Conservation (phyloP, 2,113 vertebrate genomes). For the Ammospiza nelsoni region DNA sequence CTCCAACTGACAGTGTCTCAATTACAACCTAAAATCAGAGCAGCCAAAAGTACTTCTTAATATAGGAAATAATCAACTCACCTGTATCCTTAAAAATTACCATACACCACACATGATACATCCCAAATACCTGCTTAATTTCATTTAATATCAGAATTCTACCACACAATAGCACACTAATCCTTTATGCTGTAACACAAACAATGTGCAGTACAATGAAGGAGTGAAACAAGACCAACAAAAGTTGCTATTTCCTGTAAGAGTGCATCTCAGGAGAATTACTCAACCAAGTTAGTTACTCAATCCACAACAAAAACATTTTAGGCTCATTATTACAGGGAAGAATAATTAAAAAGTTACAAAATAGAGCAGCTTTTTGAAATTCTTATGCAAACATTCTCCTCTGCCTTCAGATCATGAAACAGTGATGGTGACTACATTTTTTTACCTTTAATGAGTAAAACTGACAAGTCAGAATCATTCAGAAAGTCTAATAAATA, state of each 20-base stretch:
- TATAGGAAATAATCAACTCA: background rate
- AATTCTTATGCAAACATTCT: background rate
- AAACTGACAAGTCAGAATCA: background rate
- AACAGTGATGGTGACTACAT: background rate
- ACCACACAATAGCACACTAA: background rate
- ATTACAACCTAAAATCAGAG: constrained; percentile 87
- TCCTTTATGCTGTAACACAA: background rate
- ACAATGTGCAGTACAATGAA: rapidly evolving
- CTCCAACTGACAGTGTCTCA: constrained; percentile 97
- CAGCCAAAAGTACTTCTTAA: background rate
- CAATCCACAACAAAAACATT: background rate
- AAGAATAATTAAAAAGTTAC: background rate
- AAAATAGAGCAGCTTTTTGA: background rate
- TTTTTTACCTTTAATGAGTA: background rate
- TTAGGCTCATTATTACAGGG: background rate
- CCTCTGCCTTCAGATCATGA: background rate
- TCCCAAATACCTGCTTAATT: background rate
- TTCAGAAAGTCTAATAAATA: background rate
- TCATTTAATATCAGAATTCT: background rate
- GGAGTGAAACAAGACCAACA: background rate
- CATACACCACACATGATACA: background rate
- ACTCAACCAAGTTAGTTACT: background rate
- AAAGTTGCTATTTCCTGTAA: background rate
- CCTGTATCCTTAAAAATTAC: background rate
- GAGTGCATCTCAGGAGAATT: background rate